Evolutionary conservation across 1,140 invertebrate genomes (phyloP).

Genomic region (Macrobrachium rosenbergii): DNA sequence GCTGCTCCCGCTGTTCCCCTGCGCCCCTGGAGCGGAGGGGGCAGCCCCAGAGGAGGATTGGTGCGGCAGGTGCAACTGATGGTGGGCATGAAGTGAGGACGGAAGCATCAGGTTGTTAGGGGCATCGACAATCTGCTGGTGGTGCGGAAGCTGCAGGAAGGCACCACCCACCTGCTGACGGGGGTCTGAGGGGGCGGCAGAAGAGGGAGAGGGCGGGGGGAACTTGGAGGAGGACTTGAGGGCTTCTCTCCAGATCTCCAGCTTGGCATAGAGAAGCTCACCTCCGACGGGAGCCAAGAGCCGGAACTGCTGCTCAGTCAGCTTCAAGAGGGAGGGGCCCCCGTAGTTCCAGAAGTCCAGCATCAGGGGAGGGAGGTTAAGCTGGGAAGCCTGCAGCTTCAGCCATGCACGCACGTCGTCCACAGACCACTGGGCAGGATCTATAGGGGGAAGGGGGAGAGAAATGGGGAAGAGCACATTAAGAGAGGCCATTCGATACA

Average conservation of each 20-base stretch:
- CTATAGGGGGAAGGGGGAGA: conserved; percentile 74
- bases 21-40: background rate
- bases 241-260: conserved; percentile 93
- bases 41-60: background rate
- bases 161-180: conserved; percentile 50
- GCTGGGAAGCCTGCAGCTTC: conserved; percentile 80
- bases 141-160: conserved; percentile 63
- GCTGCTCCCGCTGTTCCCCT: background rate
- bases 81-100: conserved; percentile 17
- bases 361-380: conserved; percentile 78
- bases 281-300: conserved; percentile 85
- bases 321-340: conserved; percentile 80
- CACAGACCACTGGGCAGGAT: conserved; percentile 86
- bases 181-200: background rate
- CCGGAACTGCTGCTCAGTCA: conserved; percentile 89
- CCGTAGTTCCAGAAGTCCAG: conserved; percentile 76
- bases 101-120: background rate
- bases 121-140: conserved; percentile 44
- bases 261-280: conserved; percentile 85
- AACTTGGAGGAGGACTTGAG: conserved; percentile 68
- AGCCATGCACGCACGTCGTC: conserved; percentile 89
- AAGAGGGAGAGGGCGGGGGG: conserved; percentile 15
- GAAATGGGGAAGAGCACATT: conserved; percentile 40
- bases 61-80: background rate
- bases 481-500: background rate